These are phyloP conservation scores for Syngnathoides biaculeatus DNA, from an alignment of 2,113 vertebrate species.

Conservation along the genomic window DNA sequence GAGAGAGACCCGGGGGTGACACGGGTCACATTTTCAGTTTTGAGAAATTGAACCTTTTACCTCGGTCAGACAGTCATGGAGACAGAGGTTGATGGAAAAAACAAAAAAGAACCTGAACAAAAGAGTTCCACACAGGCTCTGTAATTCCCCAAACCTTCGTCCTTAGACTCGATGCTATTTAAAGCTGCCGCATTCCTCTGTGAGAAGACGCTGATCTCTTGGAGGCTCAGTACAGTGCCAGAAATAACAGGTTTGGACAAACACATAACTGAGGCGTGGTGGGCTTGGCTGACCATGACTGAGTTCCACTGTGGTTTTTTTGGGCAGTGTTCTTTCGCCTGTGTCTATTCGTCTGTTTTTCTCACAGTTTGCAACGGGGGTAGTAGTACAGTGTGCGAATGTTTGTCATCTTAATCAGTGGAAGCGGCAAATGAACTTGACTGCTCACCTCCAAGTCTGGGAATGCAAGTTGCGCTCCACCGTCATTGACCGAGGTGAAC, in stretches of 20 bases:
- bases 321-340: slow-evolving; percentile 46
- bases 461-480: slow-evolving; percentile 26
- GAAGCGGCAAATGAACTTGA: not conserved
- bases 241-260: slow-evolving; percentile 72
- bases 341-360: slow-evolving; percentile 54
- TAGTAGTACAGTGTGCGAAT: slow-evolving; percentile 20
- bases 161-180: slow-evolving; percentile 53
- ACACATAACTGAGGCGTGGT: slow-evolving; percentile 67
- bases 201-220: slow-evolving; percentile 64
- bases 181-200: slow-evolving; percentile 60
- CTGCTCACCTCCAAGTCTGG: slow-evolving; percentile 43
- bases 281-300: slow-evolving; percentile 62
- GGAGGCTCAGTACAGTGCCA: slow-evolving; percentile 66
- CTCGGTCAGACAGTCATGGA: slow-evolving; percentile 57
- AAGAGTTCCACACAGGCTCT: slow-evolving; percentile 57
- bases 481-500: slow-evolving; percentile 28
- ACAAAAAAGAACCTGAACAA: slow-evolving; percentile 62
- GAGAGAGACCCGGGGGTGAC: not conserved
- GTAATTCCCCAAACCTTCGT: slow-evolving; percentile 67
- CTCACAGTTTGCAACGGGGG: slow-evolving; percentile 31
- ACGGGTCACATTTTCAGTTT: slow-evolving; percentile 45
- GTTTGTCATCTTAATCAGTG: slow-evolving; percentile 28
- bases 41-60: slow-evolving; percentile 28
- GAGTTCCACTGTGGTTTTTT: slow-evolving; percentile 62
- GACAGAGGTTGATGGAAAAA: slow-evolving; percentile 60